Evolutionary conservation across 1,140 invertebrate genomes (phyloP).

Genomic region (Bombus polaris): DNA sequence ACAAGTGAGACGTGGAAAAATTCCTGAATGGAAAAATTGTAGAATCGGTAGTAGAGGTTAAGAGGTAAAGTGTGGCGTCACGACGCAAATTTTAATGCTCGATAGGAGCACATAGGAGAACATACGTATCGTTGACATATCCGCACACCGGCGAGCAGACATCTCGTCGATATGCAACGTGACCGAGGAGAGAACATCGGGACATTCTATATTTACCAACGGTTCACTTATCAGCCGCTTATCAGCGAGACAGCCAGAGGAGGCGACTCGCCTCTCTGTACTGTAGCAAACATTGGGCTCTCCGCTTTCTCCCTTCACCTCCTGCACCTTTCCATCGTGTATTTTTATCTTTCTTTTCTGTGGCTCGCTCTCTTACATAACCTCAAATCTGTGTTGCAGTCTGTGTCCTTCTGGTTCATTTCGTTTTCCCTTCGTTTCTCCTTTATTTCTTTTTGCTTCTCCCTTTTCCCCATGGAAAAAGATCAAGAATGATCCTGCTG

Average conservation of each 20-base stretch:
- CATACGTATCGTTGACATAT: constrained; percentile 17
- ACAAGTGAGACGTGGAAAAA: neutral
- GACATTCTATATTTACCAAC: constrained; percentile 56
- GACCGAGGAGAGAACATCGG: constrained; percentile 48
- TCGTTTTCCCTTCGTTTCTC: neutral
- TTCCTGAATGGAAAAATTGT: neutral
- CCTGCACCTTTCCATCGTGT: neutral
- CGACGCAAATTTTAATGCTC: constrained; percentile 10
- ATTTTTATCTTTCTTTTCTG: constrained; percentile 14
- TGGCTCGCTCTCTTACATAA: constrained; percentile 35
- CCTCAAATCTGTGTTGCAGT: neutral
- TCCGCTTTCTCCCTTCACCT: constrained; percentile 17
- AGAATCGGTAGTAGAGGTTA: neutral
- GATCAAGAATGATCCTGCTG: neutral
- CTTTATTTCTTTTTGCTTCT: too few species aligned
- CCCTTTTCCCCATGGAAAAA: neutral
- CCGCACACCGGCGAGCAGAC: neutral
- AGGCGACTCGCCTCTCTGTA: constrained; percentile 29
- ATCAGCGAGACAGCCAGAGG: constrained; percentile 46
- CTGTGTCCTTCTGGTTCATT: neutral
- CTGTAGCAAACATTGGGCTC: constrained; percentile 19
- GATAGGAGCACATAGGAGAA: neutral
- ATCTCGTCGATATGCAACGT: constrained; percentile 46
- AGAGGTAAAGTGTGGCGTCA: neutral
- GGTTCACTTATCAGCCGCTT: constrained; percentile 44